Conservation (phyloP, 2,113 vertebrate genomes). For the Hemibates koningsi region DNA sequence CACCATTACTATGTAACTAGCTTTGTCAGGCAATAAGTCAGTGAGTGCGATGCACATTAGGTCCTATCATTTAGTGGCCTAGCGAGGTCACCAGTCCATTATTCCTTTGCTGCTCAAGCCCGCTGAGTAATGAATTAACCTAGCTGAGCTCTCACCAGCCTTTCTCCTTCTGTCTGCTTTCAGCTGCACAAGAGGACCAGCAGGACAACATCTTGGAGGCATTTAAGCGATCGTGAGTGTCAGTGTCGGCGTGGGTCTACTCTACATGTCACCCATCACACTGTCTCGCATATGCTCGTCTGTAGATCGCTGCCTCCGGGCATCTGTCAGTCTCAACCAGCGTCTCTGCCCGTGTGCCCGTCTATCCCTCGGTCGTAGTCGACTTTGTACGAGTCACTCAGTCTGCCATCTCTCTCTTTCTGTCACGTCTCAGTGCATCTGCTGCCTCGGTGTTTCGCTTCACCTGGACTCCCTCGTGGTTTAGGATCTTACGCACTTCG, state of each 20-base stretch:
- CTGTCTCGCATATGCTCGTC: constrained; percentile 21
- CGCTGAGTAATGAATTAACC: constrained; percentile 42
- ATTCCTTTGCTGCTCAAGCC: background rate
- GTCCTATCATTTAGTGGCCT: constrained; percentile 44
- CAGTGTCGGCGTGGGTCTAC: background rate
- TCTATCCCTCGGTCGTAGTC: background rate
- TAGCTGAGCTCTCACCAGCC: constrained; percentile 1
- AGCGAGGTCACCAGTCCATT: constrained; percentile 41
- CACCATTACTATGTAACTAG: constrained; percentile 13
- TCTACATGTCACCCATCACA: constrained; percentile 38
- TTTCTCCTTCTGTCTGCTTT: constrained; percentile 32
- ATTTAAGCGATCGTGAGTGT: constrained; percentile 83
- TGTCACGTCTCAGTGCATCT: constrained; percentile 31
- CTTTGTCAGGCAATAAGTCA: constrained; percentile 60
- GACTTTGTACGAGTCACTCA: constrained; percentile 17
- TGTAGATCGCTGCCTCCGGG: constrained; percentile 39
- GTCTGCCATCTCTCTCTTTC: constrained; percentile 7
- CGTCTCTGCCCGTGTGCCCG: constrained; percentile 8
- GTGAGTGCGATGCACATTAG: constrained; percentile 40
- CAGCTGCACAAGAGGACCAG: constrained; percentile 70
- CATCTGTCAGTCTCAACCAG: constrained; percentile 40
- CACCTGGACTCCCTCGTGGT: constrained; percentile 19
- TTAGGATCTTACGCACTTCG: background rate
- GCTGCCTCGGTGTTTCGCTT: constrained; percentile 8
- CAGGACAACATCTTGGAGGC: constrained; percentile 74